Evolutionary conservation across 2,113 vertebrate genomes (phyloP).

Genomic region (Phasianus colchicus): DNA sequence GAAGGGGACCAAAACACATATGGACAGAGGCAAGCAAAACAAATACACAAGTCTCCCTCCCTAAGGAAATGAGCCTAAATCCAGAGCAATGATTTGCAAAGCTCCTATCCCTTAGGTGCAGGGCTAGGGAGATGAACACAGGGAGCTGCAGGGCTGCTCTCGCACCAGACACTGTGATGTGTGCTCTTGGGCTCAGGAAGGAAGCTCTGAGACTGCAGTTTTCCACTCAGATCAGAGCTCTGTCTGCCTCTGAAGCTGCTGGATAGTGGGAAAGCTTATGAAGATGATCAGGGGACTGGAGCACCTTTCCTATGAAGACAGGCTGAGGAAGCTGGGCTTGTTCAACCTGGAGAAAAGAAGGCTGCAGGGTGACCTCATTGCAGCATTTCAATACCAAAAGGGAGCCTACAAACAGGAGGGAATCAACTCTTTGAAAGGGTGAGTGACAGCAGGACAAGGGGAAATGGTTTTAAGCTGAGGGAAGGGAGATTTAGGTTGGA

Average conservation of each 20-base stretch:
- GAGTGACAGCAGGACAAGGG: too few relatives aligned
- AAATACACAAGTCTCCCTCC: not conserved
- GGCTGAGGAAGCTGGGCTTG: too few relatives aligned
- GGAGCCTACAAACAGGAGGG: too few relatives aligned
- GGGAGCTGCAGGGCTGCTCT: not conserved
- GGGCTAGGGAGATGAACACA: not conserved
- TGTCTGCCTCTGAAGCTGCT: not conserved
- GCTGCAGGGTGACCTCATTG: too few relatives aligned
- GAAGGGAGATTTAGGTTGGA: too few relatives aligned
- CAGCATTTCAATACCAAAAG: too few relatives aligned
- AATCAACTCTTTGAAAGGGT: too few relatives aligned
- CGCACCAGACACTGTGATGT: not conserved
- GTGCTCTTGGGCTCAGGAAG: not conserved
- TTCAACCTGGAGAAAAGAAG: too few relatives aligned
- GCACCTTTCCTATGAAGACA: too few relatives aligned
- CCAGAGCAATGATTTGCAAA: not conserved
- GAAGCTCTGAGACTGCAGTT: not conserved
- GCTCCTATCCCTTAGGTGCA: fast-evolving
- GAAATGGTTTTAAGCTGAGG: too few relatives aligned
- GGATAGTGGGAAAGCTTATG: not conserved
- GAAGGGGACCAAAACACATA: not conserved
- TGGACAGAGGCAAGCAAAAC: not conserved
- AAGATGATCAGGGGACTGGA: too few relatives aligned
- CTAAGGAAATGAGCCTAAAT: not conserved
- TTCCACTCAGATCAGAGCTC: not conserved